A percentile compares a stretch with the other conserved stretches of the same genome.
phyloP scores from a whole-genome alignment of 2,888 invertebrate species.

The Ischnus inquisitorius region DNA sequence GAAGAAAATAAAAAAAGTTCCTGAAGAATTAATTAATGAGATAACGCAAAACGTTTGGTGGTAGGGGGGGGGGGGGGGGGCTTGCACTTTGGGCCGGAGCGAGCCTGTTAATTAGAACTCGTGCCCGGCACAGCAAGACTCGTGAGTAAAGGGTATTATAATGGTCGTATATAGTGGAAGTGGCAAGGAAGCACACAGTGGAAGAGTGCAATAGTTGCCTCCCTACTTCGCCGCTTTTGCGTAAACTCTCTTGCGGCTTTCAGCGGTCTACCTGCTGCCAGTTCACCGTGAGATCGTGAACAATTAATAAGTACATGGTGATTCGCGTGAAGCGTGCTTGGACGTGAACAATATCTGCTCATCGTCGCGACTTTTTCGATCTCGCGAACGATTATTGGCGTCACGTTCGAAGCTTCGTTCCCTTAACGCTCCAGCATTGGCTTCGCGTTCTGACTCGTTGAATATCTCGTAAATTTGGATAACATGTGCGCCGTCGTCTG shows the following conservation, averaged over 20 bases:
- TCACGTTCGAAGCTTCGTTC: background rate
- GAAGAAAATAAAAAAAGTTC: background rate
- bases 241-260: constrained; percentile 72
- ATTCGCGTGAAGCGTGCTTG: constrained; percentile 55
- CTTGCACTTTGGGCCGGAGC: constrained; percentile 53
- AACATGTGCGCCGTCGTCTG: constrained; percentile 51
- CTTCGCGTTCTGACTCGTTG: background rate
- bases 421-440: background rate
- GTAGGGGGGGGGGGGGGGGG: constrained; percentile 31
- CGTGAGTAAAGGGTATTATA: constrained; percentile 44
- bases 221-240: constrained; percentile 72
- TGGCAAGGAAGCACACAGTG: constrained; percentile 68
- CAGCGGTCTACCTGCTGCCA: constrained; percentile 72
- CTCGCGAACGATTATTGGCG: background rate
- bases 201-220: constrained; percentile 69
- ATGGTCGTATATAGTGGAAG: constrained; percentile 61
- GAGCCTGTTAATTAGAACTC: constrained; percentile 65
- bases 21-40: constrained; percentile 52
- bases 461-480: constrained; percentile 50
- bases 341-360: background rate
- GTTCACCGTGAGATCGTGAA: constrained; percentile 79
- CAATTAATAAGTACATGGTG: constrained; percentile 78
- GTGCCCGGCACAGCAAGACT: constrained; percentile 43
- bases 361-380: constrained; percentile 10
- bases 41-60: constrained; percentile 39